Conservation (phyloP, 2,797 vertebrate genomes). For the Coracias cyanogaster region DNA sequence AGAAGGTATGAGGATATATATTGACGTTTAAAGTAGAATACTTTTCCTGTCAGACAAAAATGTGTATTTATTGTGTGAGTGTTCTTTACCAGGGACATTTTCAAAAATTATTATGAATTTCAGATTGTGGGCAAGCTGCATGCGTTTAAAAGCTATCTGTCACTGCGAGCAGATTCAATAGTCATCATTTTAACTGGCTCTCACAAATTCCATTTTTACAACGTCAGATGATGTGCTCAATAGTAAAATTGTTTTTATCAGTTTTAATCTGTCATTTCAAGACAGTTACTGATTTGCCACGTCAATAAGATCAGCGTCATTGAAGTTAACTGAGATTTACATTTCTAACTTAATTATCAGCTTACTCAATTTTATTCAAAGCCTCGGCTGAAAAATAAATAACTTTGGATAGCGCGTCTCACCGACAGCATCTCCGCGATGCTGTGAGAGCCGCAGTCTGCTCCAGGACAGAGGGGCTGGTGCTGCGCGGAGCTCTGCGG, state of each 20-base stretch:
- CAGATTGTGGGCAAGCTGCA: not conserved
- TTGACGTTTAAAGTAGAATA: not conserved
- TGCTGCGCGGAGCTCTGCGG: not conserved
- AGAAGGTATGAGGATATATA: not conserved
- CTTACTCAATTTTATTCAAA: not conserved
- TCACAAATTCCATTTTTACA: slow-evolving; percentile 37
- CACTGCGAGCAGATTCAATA: not conserved
- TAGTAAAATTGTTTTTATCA: slow-evolving; percentile 50
- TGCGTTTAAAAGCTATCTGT: slow-evolving; percentile 6
- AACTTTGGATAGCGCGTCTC: not conserved
- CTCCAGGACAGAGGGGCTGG: not conserved
- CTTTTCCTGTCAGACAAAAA: not conserved
- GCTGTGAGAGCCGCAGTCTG: not conserved
- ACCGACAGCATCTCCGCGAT: fast-evolving
- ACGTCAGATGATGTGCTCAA: slow-evolving; percentile 2
- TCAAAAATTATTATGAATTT: not conserved
- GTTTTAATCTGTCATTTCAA: slow-evolving; percentile 18
- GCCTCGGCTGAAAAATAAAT: not conserved
- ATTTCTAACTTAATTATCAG: not conserved
- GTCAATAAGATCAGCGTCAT: not conserved
- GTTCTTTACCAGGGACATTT: not conserved
- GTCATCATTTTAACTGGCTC: not conserved
- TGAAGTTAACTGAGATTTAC: slow-evolving; percentile 7
- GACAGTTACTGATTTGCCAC: not conserved
- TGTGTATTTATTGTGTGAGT: not conserved